Percentiles rank a stretch among this genome's conserved stretches.
These are phyloP conservation scores for Notocelia uddmanniana DNA, from an alignment of 2,888 invertebrate species.

Conservation along the genomic window DNA sequence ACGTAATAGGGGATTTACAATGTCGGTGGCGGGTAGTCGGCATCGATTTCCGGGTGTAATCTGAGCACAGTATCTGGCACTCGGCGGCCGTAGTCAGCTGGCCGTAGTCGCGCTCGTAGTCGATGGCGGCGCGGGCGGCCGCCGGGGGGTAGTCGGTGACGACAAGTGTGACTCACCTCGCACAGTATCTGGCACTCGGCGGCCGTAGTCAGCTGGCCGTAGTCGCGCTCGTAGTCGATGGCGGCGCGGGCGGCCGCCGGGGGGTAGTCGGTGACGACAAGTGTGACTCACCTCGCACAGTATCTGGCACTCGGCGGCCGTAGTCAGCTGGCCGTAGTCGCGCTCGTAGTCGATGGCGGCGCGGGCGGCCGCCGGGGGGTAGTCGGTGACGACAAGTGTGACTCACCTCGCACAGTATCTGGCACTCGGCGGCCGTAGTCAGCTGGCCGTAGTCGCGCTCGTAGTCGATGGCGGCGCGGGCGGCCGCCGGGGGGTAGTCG, in stretches of 20 bases:
- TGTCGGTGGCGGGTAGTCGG: too few species aligned
- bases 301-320: conserved; percentile 57
- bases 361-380: conserved; percentile 53
- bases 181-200: conserved; percentile 78
- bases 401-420: conserved; percentile 49
- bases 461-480: conserved; percentile 90
- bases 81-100: conserved; percentile 78
- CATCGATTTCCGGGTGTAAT: too few species aligned
- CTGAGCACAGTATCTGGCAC: conserved; percentile 13
- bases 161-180: conserved; percentile 63
- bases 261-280: conserved; percentile 87
- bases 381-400: conserved; percentile 86
- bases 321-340: conserved; percentile 88
- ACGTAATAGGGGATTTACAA: too few species aligned
- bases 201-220: conserved; percentile 88
- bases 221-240: conserved; percentile 92
- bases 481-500: too few species aligned
- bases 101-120: conserved; percentile 91
- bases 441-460: conserved; percentile 90
- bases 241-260: conserved; percentile 90
- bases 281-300: conserved; percentile 20
- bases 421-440: conserved; percentile 70
- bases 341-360: conserved; percentile 90
- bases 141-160: neutral
- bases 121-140: conserved; percentile 82